A percentile compares a stretch with the other conserved stretches of the same genome.
Evolutionary conservation across 2,888 invertebrate species (phyloP).

Genomic region (Malthinus flaveolus): DNA sequence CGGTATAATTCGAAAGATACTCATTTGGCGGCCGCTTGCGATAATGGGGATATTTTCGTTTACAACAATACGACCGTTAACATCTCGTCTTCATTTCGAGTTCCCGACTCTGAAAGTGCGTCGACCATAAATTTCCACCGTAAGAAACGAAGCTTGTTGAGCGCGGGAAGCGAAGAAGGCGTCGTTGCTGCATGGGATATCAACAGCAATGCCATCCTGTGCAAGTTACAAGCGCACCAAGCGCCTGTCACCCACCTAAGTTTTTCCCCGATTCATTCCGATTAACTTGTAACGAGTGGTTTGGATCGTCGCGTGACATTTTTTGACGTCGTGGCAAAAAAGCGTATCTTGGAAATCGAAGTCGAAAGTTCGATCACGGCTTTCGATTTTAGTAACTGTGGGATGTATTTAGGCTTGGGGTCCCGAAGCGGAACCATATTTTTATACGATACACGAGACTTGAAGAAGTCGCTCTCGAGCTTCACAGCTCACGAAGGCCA

Average conservation of each 20-base stretch:
- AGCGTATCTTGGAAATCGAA: conserved; percentile 44
- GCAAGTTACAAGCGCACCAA: conserved; percentile 54
- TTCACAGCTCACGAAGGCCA: conserved; percentile 58
- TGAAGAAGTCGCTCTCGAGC: conserved; percentile 55
- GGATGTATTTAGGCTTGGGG: conserved; percentile 59
- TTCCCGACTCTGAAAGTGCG: conserved; percentile 47
- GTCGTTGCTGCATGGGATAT: conserved; percentile 51
- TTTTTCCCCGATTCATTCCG: conserved; percentile 60
- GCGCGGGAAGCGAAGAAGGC: conserved; percentile 50
- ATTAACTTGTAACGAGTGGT: conserved; percentile 61
- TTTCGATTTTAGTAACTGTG: conserved; percentile 49
- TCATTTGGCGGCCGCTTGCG: conserved; percentile 46
- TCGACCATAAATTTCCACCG: conserved; percentile 43
- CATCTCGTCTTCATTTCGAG: conserved; percentile 41
- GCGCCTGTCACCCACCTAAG: conserved; percentile 62
- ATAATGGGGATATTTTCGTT: conserved; percentile 46
- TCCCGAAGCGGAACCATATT: conserved; percentile 60
- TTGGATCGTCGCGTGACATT: conserved; percentile 62
- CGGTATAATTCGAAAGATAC: conserved; percentile 48
- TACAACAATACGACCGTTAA: conserved; percentile 45
- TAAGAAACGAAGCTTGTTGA: conserved; percentile 44
- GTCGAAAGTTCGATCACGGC: conserved; percentile 47
- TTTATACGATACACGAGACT: conserved; percentile 61
- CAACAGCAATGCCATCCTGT: conserved; percentile 44
- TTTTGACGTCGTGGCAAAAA: conserved; percentile 58